phyloP scores from a whole-genome alignment of 2,113 vertebrate species.

The Gnathochromis pfefferi region DNA sequence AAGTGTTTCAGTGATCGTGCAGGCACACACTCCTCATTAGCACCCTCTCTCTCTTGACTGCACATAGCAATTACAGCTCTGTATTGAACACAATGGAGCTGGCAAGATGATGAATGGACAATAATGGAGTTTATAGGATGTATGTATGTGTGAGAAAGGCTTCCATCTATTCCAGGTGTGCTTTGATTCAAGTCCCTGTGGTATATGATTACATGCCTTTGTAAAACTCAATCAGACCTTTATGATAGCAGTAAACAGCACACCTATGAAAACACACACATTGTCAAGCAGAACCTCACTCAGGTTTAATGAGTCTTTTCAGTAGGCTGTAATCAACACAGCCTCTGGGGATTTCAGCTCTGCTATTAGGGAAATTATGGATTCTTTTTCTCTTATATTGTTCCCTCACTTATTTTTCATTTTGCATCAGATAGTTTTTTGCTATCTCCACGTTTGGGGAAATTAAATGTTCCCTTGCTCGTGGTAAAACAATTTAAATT shows the following conservation, averaged over 20 bases:
- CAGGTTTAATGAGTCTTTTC: constrained; percentile 8
- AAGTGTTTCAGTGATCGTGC: neutral
- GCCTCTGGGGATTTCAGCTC: neutral
- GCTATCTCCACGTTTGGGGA: neutral
- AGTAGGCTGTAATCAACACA: neutral
- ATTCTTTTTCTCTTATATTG: neutral
- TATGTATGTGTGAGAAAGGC: neutral
- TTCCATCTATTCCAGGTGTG: constrained; percentile 8
- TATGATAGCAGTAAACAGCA: neutral
- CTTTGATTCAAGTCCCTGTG: neutral
- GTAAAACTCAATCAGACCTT: constrained; percentile 34
- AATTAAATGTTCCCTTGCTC: neutral
- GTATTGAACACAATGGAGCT: neutral
- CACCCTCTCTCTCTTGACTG: neutral
- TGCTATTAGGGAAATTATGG: neutral
- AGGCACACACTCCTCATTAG: neutral
- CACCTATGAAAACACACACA: neutral
- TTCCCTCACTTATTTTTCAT: neutral
- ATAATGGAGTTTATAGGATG: neutral
- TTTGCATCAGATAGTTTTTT: neutral
- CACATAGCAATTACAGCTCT: constrained; percentile 17
- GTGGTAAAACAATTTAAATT: neutral
- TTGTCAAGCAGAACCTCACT: neutral
- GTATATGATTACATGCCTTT: constrained; percentile 25
- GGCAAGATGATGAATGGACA: constrained; percentile 10